Percentiles rank a stretch among this genome's conserved stretches.
Evolutionary conservation across 2,888 invertebrate genomes (phyloP).

Genomic region (Heliconius sara): DNA sequence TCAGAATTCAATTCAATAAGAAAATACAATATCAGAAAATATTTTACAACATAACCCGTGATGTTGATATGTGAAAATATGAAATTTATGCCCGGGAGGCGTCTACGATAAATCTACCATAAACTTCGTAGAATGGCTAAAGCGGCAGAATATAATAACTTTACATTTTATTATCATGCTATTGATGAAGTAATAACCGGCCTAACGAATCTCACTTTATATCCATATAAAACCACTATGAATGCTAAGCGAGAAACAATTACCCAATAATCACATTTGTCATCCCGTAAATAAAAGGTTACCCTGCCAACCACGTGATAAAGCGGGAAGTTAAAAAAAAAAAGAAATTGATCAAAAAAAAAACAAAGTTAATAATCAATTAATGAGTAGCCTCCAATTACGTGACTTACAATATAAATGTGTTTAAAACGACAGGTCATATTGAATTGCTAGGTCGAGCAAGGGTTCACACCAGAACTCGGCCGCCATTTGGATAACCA

Average conservation of each 20-base stretch:
- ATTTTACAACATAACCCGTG: slow-evolving; percentile 16
- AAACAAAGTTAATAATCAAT: no score
- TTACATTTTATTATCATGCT: slow-evolving; percentile 25
- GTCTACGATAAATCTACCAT: slow-evolving; percentile 24
- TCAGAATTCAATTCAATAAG: slow-evolving; percentile 16
- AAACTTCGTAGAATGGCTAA: slow-evolving; percentile 21
- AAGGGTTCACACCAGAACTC: slow-evolving; percentile 70
- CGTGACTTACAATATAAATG: slow-evolving; percentile 34
- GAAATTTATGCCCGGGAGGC: slow-evolving; percentile 28
- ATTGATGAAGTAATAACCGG: slow-evolving; percentile 20
- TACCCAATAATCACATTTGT: not conserved
- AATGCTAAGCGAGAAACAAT: not conserved
- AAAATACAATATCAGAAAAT: slow-evolving; percentile 21
- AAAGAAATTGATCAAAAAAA: no score
- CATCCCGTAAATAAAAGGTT: not conserved
- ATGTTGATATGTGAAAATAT: slow-evolving; percentile 34
- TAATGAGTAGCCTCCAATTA: slow-evolving; percentile 28
- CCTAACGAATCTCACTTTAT: slow-evolving; percentile 7
- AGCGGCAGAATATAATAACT: slow-evolving; percentile 9
- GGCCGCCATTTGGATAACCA: slow-evolving; percentile 75
- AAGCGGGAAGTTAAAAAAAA: no score
- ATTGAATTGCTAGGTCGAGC: slow-evolving; percentile 61
- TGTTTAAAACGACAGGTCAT: slow-evolving; percentile 48
- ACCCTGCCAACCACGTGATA: no score
- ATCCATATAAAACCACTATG: slow-evolving; percentile 12